Conservation (phyloP, 1,140 invertebrate genomes). For the Drosophila biarmipes region DNA sequence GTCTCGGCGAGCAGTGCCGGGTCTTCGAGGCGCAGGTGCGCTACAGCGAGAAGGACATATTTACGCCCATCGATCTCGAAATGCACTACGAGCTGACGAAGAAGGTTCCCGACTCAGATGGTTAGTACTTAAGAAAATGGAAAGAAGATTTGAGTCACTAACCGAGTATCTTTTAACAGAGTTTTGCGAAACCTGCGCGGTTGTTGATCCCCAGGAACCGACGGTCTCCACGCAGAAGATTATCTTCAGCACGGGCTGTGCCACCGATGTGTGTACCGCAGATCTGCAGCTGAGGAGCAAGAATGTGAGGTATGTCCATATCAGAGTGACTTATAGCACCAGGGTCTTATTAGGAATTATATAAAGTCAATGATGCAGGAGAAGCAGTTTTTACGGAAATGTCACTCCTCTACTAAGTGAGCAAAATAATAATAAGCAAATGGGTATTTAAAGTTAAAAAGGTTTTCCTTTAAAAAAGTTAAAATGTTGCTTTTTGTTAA, state of each 20-base stretch:
- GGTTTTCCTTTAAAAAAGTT: too few relatives aligned
- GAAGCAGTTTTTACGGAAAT: too few relatives aligned
- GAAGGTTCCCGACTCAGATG: conserved; percentile 68
- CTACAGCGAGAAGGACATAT: conserved; percentile 80
- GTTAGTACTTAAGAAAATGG: conserved; percentile 18
- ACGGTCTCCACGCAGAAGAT: conserved; percentile 71
- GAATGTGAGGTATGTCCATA: conserved; percentile 47
- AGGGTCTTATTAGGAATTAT: too few relatives aligned
- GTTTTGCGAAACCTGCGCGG: conserved; percentile 80
- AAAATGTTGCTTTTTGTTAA: too few relatives aligned
- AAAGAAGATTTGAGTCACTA: background rate
- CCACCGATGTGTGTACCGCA: conserved; percentile 84
- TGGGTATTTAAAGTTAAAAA: too few relatives aligned
- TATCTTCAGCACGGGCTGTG: conserved; percentile 80
- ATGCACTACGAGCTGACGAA: conserved; percentile 80
- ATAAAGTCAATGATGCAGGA: too few relatives aligned
- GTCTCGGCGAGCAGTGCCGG: conserved; percentile 57
- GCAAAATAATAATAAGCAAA: too few relatives aligned
- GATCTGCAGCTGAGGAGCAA: conserved; percentile 75
- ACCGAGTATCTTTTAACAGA: background rate
- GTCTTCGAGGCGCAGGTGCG: conserved; percentile 69
- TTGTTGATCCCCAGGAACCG: conserved; percentile 78
- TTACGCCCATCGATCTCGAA: conserved; percentile 84
- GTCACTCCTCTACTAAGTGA: too few relatives aligned
- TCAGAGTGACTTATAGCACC: too few relatives aligned